These are phyloP conservation scores for Callipepla squamata DNA, from an alignment of 2,113 vertebrate species.

Conservation along the genomic window DNA sequence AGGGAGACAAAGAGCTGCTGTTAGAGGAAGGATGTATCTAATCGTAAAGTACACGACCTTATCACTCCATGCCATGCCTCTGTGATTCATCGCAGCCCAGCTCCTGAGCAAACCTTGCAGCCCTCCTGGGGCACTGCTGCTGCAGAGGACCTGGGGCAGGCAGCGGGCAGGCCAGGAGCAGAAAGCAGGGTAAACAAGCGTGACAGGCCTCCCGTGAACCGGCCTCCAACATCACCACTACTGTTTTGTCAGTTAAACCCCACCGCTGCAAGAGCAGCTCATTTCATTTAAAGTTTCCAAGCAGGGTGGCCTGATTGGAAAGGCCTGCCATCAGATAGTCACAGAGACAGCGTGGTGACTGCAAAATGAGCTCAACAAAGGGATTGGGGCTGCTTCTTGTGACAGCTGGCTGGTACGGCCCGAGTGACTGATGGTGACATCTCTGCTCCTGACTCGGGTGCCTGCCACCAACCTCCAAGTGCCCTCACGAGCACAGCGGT, in stretches of 20 bases:
- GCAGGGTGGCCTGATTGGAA: background rate
- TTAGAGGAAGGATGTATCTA: conserved; percentile 70
- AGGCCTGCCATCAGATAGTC: background rate
- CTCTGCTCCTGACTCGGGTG: background rate
- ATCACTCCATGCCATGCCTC: conserved; percentile 60
- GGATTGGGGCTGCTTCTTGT: background rate
- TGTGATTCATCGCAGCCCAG: conserved; percentile 61
- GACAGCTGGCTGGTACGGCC: background rate
- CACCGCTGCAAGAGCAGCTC: background rate
- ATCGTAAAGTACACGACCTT: conserved; percentile 70
- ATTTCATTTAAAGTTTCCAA: background rate
- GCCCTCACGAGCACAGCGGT: background rate
- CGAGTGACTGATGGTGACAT: background rate
- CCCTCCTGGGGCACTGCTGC: background rate
- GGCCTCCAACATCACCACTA: background rate
- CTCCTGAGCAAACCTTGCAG: conserved; percentile 56
- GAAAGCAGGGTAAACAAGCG: background rate
- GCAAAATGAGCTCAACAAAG: background rate
- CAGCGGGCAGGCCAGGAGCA: background rate
- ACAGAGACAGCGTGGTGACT: background rate
- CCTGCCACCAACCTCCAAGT: background rate
- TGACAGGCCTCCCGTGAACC: background rate
- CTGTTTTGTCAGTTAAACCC: background rate
- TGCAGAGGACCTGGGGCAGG: background rate
- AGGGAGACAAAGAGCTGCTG: conserved; percentile 64